Evolutionary conservation across 2,888 invertebrate genomes (phyloP).

Genomic region (Drosophila austrosaltans): DNA sequence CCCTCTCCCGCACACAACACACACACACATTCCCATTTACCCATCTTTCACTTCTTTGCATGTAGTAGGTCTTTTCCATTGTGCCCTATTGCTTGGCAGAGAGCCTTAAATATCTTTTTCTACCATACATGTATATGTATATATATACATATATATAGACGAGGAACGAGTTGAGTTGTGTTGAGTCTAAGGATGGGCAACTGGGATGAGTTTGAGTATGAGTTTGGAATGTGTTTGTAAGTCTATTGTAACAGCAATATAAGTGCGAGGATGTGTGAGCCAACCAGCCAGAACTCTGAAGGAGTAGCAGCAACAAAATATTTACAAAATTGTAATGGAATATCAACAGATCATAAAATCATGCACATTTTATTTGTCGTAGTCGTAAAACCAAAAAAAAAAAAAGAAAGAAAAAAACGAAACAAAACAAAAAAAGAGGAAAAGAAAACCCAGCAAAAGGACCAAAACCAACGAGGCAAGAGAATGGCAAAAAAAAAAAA

Average conservation of each 20-base stretch:
- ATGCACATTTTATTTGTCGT: conserved; percentile 79
- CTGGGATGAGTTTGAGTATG: conserved; percentile 27
- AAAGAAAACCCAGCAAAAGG: conserved; percentile 19
- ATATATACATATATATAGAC: too few relatives aligned
- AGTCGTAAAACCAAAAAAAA: conserved; percentile 65
- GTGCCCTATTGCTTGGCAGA: conserved; percentile 63
- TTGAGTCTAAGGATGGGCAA: conserved; percentile 1
- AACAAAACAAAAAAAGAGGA: not conserved
- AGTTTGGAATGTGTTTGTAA: conserved; percentile 67
- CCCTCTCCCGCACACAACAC: not conserved
- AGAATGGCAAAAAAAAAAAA: conserved; percentile 15
- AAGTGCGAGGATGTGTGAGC: conserved; percentile 45
- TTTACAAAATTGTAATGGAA: conserved; percentile 80
- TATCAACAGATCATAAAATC: conserved; percentile 79
- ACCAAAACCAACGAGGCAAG: not conserved
- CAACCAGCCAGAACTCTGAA: conserved; percentile 23
- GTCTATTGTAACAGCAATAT: conserved; percentile 69
- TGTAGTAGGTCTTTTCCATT: conserved; percentile 53
- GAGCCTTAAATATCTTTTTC: conserved; percentile 71
- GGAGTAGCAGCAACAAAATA: conserved; percentile 69
- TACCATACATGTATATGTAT: conserved; percentile 13
- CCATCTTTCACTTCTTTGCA: conserved; percentile 24
- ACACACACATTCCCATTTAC: too few relatives aligned
- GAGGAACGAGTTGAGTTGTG: conserved; percentile 5
- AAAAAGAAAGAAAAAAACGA: conserved; percentile 2